Evolutionary conservation across 2,113 vertebrate species (phyloP), one percentile per base, ranked within the genome.

Genomic region (Menidia beryllina): DNA sequence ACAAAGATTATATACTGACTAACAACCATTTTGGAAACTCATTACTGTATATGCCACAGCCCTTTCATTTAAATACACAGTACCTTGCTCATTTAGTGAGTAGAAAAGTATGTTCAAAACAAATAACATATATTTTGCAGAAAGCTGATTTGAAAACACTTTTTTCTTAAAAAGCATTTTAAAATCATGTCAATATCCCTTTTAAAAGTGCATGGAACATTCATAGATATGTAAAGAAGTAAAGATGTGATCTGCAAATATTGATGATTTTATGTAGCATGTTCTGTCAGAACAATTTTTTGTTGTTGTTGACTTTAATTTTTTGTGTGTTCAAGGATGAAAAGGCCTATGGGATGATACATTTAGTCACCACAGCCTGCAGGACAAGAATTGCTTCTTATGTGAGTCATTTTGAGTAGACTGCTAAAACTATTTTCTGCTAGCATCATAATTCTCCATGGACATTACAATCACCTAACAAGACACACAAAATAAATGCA

Each of bases 341-440:
- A 56, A 39, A 19, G 50, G 38, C 85, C 57, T 82, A 56, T 77
- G 69, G 47, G 47, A 73, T 36, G 56, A 73, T 89, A 87, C 54
- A 85, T 89, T 81, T 85, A 83, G 81, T 58, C 50, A 6, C 26
- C 38, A 59, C 67, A 26, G 43, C 54, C 39, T 14, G 58, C 68
- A 65, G 68, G 78, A 76, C 72, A 80, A 84, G 36, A 43, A 80
- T 67, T 76, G 64, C 84, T 76, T 86, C 75, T 51, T 72, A 70
- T 76, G 41, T 64, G 66, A 69, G 73, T 83, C 48, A 4, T 76
- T 83, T 75, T 60, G 86, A 87, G 77, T 79, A 70, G 76, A 74
- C 83, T 77, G 74, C 49, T 82, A 68, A 77, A 75, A 82, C 61
- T 87, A 87, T 89, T 82, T 90, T 88, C 83, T 87, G 87, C 87